A percentile compares a stretch with the other conserved stretches of the same genome.
Evolutionary conservation across 2,888 invertebrate species (phyloP).

Genomic region (Pocota personata): DNA sequence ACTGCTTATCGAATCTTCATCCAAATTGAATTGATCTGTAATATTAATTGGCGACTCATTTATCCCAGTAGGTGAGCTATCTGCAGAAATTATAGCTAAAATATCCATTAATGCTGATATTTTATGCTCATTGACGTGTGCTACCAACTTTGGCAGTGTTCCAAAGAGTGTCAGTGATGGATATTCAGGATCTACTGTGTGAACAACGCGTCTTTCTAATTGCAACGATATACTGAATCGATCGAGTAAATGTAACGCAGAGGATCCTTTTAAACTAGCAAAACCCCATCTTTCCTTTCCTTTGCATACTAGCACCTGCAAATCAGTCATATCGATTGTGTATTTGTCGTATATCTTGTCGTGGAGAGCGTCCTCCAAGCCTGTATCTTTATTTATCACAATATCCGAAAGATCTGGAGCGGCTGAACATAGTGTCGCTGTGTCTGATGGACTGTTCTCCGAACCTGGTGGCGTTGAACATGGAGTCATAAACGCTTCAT

Average conservation of each 20-base stretch:
- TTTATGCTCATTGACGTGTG: conserved; percentile 96
- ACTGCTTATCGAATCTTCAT: conserved; percentile 44
- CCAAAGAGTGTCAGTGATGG: conserved; percentile 93
- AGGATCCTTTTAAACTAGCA: conserved; percentile 92
- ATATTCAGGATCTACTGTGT: conserved; percentile 93
- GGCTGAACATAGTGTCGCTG: conserved; percentile 81
- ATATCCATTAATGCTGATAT: conserved; percentile 87
- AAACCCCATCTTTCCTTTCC: conserved; percentile 95
- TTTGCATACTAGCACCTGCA: conserved; percentile 94
- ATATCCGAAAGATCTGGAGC: conserved; percentile 85
- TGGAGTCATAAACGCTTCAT: conserved; percentile 90
- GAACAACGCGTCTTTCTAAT: conserved; percentile 91
- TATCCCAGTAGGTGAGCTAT: conserved; percentile 41
- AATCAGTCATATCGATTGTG: conserved; percentile 90
- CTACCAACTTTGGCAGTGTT: conserved; percentile 92
- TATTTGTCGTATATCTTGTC: conserved; percentile 91
- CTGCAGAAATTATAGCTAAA: conserved; percentile 82
- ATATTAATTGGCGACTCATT: conserved; percentile 51
- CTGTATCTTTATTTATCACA: conserved; percentile 85
- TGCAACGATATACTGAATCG: conserved; percentile 88
- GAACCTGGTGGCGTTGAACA: conserved; percentile 94
- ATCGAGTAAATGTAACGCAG: conserved; percentile 93
- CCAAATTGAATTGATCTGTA: conserved; percentile 34
- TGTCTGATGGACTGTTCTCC: conserved; percentile 85
- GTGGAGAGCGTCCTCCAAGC: conserved; percentile 86